Evolutionary conservation across 2,888 invertebrate species (phyloP).

Genomic region (Callyntrura sp.): DNA sequence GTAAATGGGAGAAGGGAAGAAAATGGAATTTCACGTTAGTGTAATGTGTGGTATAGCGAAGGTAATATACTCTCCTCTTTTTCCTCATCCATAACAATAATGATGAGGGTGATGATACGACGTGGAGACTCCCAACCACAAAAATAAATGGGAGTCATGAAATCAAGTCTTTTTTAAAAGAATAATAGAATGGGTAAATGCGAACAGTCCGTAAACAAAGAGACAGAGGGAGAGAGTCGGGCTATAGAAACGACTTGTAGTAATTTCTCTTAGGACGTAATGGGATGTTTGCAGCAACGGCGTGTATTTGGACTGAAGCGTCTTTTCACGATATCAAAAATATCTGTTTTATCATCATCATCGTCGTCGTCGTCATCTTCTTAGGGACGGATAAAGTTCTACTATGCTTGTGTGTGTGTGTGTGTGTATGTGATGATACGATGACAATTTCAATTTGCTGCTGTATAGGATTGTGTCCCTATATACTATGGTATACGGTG

Average conservation of each 20-base stretch:
- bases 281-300: conserved; percentile 34
- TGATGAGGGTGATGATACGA: conserved; percentile 51
- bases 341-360: conserved; percentile 13
- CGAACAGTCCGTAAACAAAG: conserved; percentile 13
- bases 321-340: not conserved
- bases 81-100: conserved; percentile 41
- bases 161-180: conserved; percentile 34
- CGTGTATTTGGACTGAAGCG: not conserved
- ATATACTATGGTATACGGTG: not conserved
- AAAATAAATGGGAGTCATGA: conserved; percentile 44
- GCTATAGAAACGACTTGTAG: conserved; percentile 16
- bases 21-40: conserved; percentile 16
- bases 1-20: conserved; percentile 31
- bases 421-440: not conserved
- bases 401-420: not conserved
- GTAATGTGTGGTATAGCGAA: not conserved
- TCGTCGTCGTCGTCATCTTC: not conserved
- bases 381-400: not conserved
- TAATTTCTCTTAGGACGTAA: conserved; percentile 32
- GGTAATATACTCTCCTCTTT: not conserved
- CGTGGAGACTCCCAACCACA: conserved; percentile 22
- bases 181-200: conserved; percentile 29
- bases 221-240: not conserved
- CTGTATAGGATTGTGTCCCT: not conserved
- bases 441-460: conserved; percentile 31